Conservation (phyloP, 2,888 invertebrate species). For the Drosophila falleni region DNA sequence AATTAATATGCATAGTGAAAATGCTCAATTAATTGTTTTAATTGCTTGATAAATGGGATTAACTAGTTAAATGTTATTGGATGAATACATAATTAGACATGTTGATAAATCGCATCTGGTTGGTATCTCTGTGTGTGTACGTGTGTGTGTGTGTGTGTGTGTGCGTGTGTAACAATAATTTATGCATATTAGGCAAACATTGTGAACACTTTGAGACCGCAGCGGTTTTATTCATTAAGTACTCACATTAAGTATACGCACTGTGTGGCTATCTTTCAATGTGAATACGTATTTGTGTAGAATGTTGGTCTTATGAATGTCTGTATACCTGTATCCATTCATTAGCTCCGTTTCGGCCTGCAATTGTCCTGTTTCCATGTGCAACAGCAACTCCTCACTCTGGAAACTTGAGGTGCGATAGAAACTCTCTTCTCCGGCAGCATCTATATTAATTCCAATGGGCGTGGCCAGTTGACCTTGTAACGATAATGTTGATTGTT, state of each 20-base stretch:
- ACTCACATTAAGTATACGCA: slow-evolving; percentile 53
- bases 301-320: slow-evolving; percentile 14
- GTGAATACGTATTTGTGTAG: neutral
- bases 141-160: slow-evolving; percentile 1
- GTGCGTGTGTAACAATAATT: slow-evolving; percentile 24
- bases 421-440: slow-evolving; percentile 35
- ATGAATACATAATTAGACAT: slow-evolving; percentile 34
- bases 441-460: slow-evolving; percentile 11
- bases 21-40: neutral
- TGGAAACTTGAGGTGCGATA: slow-evolving; percentile 71
- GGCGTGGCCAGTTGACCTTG: slow-evolving; percentile 9
- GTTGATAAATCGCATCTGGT: slow-evolving; percentile 24
- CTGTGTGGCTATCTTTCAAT: slow-evolving; percentile 9
- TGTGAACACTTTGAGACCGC: slow-evolving; percentile 12
- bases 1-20: slow-evolving; percentile 1
- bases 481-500: slow-evolving; percentile 37
- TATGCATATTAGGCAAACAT: slow-evolving; percentile 24
- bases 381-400: slow-evolving; percentile 76
- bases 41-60: slow-evolving; percentile 18
- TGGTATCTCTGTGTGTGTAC: neutral
- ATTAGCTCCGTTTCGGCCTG: slow-evolving; percentile 26
- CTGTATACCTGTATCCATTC: slow-evolving; percentile 61
- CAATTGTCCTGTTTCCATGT: slow-evolving; percentile 56
- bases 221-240: slow-evolving; percentile 44
- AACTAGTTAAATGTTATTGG: slow-evolving; percentile 25